These are phyloP conservation scores for Abrostola triplasia DNA, from an alignment of 2,888 invertebrate genomes.

Conservation along the genomic window DNA sequence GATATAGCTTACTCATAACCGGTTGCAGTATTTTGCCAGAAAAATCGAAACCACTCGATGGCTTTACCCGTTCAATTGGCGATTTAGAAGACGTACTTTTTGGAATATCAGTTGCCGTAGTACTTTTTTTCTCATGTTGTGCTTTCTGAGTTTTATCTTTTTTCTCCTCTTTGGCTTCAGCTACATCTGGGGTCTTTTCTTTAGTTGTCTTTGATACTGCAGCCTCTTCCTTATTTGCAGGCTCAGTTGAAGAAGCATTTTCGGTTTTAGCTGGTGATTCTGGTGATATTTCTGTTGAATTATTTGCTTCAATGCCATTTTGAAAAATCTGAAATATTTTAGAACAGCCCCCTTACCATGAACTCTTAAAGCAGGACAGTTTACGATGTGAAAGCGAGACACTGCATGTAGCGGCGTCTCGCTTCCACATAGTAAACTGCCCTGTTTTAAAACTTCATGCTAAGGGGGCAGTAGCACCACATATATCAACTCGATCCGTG, in stretches of 20 bases:
- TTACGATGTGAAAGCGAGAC: too few relatives aligned
- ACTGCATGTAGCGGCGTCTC: too few relatives aligned
- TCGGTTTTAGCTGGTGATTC: neutral
- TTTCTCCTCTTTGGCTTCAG: neutral
- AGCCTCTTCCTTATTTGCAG: neutral
- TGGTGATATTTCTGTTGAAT: neutral
- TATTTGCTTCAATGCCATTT: slow-evolving; percentile 4
- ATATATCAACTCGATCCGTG: too few relatives aligned
- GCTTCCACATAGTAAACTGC: too few relatives aligned
- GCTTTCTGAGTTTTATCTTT: neutral
- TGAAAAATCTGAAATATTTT: slow-evolving; percentile 30
- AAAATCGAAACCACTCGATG: neutral
- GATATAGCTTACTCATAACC: slow-evolving; percentile 17
- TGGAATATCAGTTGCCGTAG: neutral
- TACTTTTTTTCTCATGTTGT: neutral
- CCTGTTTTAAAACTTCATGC: too few relatives aligned
- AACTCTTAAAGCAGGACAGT: too few relatives aligned
- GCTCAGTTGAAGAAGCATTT: neutral
- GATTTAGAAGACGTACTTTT: neutral
- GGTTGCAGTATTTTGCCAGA: neutral
- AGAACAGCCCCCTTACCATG: too few relatives aligned
- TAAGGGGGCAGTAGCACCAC: too few relatives aligned
- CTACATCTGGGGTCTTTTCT: neutral
- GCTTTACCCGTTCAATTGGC: neutral
- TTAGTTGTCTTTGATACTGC: neutral